Evolutionary conservation across 2,888 invertebrate species (phyloP).

Genomic region (Parnassius apollo): DNA sequence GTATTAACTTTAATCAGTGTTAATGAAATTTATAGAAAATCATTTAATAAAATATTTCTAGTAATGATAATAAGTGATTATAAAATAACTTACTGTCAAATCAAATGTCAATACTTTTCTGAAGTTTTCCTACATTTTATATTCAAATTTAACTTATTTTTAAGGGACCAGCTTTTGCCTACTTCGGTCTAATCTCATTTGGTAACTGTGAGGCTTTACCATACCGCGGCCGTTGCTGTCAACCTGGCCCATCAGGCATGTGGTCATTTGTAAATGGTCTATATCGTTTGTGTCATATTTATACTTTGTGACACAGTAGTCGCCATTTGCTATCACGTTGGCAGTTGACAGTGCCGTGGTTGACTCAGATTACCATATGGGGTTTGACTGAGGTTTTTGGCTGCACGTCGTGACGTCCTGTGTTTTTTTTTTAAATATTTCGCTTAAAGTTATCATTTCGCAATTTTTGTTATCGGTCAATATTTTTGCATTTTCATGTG

Average conservation of each 20-base stretch:
- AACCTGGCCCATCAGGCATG: constrained; percentile 5
- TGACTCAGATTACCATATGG: constrained; percentile 92
- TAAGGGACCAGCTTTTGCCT: constrained; percentile 66
- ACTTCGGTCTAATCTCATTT: constrained; percentile 96
- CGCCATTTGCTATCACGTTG: constrained; percentile 25
- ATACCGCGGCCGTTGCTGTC: constrained; percentile 45
- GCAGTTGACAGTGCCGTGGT: constrained; percentile 42
- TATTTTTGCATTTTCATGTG: constrained; percentile 32
- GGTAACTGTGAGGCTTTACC: constrained; percentile 95
- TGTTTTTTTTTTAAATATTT: constrained; percentile 57
- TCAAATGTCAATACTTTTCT: too few species aligned
- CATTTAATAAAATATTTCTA: too few species aligned
- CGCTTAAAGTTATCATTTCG: constrained; percentile 31
- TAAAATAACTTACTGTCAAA: too few species aligned
- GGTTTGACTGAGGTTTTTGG: constrained; percentile 84
- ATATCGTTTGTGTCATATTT: neutral
- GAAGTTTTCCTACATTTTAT: too few species aligned
- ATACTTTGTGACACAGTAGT: neutral
- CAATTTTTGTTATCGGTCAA: constrained; percentile 20
- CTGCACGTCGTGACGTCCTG: constrained; percentile 77
- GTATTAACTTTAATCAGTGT: too few species aligned
- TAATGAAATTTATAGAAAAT: too few species aligned
- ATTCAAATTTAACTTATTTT: constrained; percentile 8
- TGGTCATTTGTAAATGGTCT: neutral
- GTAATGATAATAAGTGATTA: too few species aligned